Evolutionary conservation across 64 coral and sea anemone genomes (phyloP), one percentile per base, ranked within the genome.

Genomic region (Montipora sp.): DNA sequence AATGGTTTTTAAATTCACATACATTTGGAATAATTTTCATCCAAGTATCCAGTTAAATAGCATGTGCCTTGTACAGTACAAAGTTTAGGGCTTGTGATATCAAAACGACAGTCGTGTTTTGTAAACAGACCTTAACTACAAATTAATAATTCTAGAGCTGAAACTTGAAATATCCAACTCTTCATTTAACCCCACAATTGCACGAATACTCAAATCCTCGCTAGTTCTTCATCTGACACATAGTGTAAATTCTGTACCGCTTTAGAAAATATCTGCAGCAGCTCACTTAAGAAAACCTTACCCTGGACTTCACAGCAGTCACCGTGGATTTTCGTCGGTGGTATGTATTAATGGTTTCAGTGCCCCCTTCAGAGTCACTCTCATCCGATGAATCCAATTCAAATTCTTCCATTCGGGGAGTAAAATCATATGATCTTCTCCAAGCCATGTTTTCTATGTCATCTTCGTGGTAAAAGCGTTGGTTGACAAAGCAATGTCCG

Each of bases 391-490:
- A 94, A 89, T 97, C 95, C 24, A 97, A 73, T 48, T 97, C 95
- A 94, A 88, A 94, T 75, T 97, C 95, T 16, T 92, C 95, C 12
- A 75, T 75, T 48, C 92, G 80, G 49, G 73, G 84, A 88, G 71
- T 97, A 94, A 97, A 97, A 92, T 94, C 95, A 19, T 97, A 97
- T 27, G 95, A 97, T 69, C 90, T 91, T 83, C 92, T 94, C 95
- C 95, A 94, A 65, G 74, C 23, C 89, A 89, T 89, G 7, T 77
- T 47, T 22, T 70, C 75, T 48, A 89, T 89, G 18, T 24, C 75
- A 53, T 80, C 15, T 48, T 93, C 22, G 36, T 36, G 45, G 20
- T 23, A 79, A 61, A 91, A 48, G 57, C 53, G 70, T 23, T 63
- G 51, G 69, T 67, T 23, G 45, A 51, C 90, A 59, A 46, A 11